Conservation (phyloP, 2,888 invertebrate genomes). For the Nipponacmea schrenckii region DNA sequence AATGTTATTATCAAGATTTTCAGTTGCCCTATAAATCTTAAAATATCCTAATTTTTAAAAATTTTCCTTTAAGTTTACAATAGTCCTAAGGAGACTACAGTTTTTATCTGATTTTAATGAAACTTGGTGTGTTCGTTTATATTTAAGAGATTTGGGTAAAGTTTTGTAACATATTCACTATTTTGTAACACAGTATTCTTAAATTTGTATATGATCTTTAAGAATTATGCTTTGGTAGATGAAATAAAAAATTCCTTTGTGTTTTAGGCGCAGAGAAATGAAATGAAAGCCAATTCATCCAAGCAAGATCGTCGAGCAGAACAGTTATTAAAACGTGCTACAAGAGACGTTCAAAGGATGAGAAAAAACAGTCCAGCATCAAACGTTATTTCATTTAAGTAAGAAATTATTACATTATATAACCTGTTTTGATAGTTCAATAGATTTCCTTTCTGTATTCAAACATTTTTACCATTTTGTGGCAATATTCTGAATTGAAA, state of each 20-base stretch:
- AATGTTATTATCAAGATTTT: too few species aligned
- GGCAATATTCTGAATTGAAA: too few species aligned
- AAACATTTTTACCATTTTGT: not conserved
- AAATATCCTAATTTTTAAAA: too few species aligned
- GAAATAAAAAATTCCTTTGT: not conserved
- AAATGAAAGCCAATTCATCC: slow-evolving; percentile 37
- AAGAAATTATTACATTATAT: slow-evolving; percentile 67
- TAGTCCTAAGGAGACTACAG: not conserved
- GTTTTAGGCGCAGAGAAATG: slow-evolving; percentile 38
- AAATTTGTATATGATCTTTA: not conserved
- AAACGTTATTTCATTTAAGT: slow-evolving; percentile 92
- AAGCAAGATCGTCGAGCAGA: slow-evolving; percentile 77
- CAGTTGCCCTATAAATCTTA: too few species aligned
- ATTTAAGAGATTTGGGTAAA: not conserved
- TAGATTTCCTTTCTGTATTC: too few species aligned
- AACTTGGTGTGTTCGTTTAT: too few species aligned
- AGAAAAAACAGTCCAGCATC: slow-evolving; percentile 89
- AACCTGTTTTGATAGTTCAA: too few species aligned
- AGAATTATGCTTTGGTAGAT: not conserved
- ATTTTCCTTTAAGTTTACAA: too few species aligned
- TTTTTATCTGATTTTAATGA: too few species aligned
- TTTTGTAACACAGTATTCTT: not conserved
- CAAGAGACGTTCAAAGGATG: slow-evolving; percentile 90
- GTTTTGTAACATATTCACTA: not conserved
- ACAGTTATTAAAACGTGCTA: slow-evolving; percentile 86